Percentiles rank a stretch among this genome's conserved stretches.
Conservation (phyloP, 2,888 invertebrate species). For the Monochamus alternatus region DNA sequence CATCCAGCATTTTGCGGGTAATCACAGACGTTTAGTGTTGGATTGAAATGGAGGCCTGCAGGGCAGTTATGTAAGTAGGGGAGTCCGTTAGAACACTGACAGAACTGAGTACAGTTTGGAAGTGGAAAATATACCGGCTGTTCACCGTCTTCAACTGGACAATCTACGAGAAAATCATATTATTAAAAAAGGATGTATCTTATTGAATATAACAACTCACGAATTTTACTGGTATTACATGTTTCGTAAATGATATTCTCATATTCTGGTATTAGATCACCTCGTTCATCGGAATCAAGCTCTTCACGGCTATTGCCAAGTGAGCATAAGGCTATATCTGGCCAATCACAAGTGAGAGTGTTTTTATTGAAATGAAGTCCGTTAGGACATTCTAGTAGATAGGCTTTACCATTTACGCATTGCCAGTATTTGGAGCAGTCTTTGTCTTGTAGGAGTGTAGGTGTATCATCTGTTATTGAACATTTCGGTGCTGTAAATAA, state of each 20-base stretch:
- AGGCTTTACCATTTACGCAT: conserved; percentile 52
- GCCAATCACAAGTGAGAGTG: conserved; percentile 54
- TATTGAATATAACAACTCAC: too few relatives aligned
- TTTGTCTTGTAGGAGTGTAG: conserved; percentile 51
- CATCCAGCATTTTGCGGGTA: conserved; percentile 51
- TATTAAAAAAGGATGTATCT: neutral
- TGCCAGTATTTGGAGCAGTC: conserved; percentile 55
- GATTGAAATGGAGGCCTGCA: conserved; percentile 48
- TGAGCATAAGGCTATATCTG: conserved; percentile 45
- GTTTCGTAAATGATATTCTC: too few relatives aligned
- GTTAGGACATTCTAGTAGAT: conserved; percentile 44
- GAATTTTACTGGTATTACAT: too few relatives aligned
- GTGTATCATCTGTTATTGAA: conserved; percentile 49
- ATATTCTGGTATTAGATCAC: too few relatives aligned
- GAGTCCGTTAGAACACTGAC: conserved; percentile 45
- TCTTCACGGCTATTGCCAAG: neutral
- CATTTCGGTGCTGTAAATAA: conserved; percentile 38
- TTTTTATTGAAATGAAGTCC: conserved; percentile 49
- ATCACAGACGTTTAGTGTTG: conserved; percentile 45
- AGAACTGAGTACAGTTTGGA: conserved; percentile 48
- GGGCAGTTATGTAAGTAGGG: conserved; percentile 45
- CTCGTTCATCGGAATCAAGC: neutral
- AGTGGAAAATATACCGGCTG: conserved; percentile 42
- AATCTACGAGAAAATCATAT: conserved; percentile 22
- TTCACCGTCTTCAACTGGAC: conserved; percentile 42